phyloP scores from a whole-genome alignment of 2,888 invertebrate species.

The Falcaria lacertinaria region DNA sequence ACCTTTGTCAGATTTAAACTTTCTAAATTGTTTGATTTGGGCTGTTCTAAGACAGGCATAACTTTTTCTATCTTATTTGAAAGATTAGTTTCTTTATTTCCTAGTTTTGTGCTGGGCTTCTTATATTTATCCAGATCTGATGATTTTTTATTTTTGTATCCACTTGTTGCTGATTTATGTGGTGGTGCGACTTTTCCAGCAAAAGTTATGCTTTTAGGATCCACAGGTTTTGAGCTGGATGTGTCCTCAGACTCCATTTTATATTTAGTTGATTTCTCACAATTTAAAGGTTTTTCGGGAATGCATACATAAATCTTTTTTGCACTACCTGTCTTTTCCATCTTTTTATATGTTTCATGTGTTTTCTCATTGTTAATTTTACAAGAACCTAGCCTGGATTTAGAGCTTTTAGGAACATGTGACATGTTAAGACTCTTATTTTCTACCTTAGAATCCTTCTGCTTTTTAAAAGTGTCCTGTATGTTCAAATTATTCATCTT shows the following conservation, averaged over 20 bases:
- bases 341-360: background rate
- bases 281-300: background rate
- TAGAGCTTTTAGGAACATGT: background rate
- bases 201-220: too few relatives aligned
- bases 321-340: too few relatives aligned
- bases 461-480: background rate
- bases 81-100: background rate
- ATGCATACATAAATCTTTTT: background rate
- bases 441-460: background rate
- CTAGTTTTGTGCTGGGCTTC: background rate
- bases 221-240: too few relatives aligned
- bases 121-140: background rate
- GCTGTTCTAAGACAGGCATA: background rate
- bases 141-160: background rate
- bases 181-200: too few relatives aligned
- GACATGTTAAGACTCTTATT: background rate
- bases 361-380: background rate
- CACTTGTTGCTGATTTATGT: background rate
- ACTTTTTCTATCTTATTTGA: too few relatives aligned
- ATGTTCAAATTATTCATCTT: background rate
- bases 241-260: background rate
- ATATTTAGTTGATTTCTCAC: background rate
- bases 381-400: background rate
- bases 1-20: constrained; percentile 1
- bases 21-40: background rate